Conservation (phyloP, 2,888 invertebrate genomes). For the Drosophila paranaensis region DNA sequence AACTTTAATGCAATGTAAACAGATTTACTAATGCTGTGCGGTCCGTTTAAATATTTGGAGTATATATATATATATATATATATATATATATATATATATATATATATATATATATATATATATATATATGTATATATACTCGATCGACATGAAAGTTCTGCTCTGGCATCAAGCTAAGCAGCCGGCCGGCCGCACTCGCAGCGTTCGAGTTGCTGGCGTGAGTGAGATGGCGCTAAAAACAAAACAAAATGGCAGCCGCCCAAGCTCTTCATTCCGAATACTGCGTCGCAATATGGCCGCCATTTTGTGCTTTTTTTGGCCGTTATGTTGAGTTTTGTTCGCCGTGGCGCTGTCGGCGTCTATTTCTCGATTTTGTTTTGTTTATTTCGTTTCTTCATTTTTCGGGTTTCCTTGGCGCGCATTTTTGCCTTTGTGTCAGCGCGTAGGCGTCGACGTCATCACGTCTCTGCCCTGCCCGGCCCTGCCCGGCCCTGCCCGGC, state of each 20-base stretch:
- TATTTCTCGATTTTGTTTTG: conserved; percentile 61
- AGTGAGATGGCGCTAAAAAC: conserved; percentile 40
- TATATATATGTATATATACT: background rate
- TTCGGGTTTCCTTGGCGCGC: conserved; percentile 49
- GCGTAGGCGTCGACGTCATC: conserved; percentile 72
- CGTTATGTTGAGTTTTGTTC: conserved; percentile 60
- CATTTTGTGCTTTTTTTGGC: conserved; percentile 65
- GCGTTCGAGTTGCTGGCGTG: conserved; percentile 24
- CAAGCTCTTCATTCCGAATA: conserved; percentile 56
- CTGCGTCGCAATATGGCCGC: conserved; percentile 74
- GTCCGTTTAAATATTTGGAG: background rate
- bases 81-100: background rate
- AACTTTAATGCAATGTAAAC: conserved; percentile 14
- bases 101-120: background rate
- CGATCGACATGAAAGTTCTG: conserved; percentile 1
- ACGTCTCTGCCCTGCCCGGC: conserved; percentile 9
- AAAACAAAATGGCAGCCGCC: conserved; percentile 74
- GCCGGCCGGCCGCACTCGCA: conserved; percentile 28
- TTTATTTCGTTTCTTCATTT: conserved; percentile 64
- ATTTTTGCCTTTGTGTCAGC: conserved; percentile 19
- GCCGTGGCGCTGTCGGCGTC: conserved; percentile 27
- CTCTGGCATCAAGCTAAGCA: conserved; percentile 8
- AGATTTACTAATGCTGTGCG: conserved; percentile 5
- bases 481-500: background rate
- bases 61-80: background rate